A percentile compares a stretch with the other conserved stretches of the same genome.
phyloP scores from a whole-genome alignment of 2,888 invertebrate genomes.

The Timema podura region DNA sequence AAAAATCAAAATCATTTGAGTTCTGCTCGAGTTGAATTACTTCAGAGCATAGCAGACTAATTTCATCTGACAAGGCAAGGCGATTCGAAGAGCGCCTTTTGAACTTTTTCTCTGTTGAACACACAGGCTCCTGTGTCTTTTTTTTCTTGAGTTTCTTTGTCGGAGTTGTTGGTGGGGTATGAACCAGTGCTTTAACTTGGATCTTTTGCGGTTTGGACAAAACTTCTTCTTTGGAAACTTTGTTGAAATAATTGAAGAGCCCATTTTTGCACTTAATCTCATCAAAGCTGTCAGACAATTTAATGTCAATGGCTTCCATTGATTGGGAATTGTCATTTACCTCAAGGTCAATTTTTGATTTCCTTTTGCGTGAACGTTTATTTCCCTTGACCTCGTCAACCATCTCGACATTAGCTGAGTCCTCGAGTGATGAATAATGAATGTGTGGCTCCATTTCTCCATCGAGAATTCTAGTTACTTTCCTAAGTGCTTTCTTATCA shows the following conservation, averaged over 20 bases:
- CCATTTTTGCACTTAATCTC: constrained; percentile 50
- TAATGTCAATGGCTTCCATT: not conserved
- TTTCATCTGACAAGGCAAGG: constrained; percentile 16
- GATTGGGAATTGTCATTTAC: not conserved
- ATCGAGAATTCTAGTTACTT: not conserved
- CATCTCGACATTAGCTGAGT: too few relatives aligned
- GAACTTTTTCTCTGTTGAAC: not conserved
- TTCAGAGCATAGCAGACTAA: constrained; percentile 20
- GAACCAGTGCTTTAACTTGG: constrained; percentile 25
- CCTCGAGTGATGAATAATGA: too few relatives aligned
- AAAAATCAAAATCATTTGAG: not conserved
- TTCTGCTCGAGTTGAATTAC: constrained; percentile 4
- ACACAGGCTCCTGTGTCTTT: not conserved
- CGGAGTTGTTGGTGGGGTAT: constrained; percentile 25
- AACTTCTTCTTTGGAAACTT: constrained; percentile 45
- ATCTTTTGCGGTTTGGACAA: constrained; percentile 18
- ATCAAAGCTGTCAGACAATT: not conserved
- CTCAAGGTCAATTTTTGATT: too few relatives aligned
- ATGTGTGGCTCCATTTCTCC: not conserved
- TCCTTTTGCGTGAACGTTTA: too few relatives aligned
- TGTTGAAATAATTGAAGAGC: constrained; percentile 57
- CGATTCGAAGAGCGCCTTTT: not conserved
- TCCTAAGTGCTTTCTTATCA: not conserved
- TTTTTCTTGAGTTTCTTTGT: constrained; percentile 16
- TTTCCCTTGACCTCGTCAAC: too few relatives aligned